A percentile compares a stretch with the other conserved stretches of the same genome.
Conservation (phyloP, 2,797 vertebrate genomes). For the Vipera ursinii region DNA sequence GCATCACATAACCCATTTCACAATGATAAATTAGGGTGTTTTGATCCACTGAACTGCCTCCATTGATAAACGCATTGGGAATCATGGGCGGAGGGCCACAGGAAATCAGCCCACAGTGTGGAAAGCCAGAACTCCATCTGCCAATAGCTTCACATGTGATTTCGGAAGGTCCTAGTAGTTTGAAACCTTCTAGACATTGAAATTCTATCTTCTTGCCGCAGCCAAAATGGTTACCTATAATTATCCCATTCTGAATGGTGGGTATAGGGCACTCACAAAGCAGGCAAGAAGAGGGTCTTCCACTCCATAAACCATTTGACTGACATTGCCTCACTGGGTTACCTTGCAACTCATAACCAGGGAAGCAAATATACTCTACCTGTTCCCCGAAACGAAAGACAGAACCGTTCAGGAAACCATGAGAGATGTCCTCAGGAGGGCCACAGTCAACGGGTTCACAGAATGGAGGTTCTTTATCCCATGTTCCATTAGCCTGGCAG, state of each 20-base stretch:
- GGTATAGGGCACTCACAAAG: slow-evolving; percentile 82
- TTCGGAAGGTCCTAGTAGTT: slow-evolving; percentile 80
- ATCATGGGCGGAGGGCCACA: slow-evolving; percentile 82
- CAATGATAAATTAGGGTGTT: slow-evolving; percentile 86
- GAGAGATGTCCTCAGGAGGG: slow-evolving; percentile 88
- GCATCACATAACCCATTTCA: slow-evolving; percentile 80
- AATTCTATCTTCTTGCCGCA: slow-evolving; percentile 81
- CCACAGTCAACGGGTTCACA: slow-evolving; percentile 84
- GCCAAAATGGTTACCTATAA: slow-evolving; percentile 75
- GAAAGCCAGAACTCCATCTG: slow-evolving; percentile 87
- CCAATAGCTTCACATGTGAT: slow-evolving; percentile 83
- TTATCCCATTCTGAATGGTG: slow-evolving; percentile 73
- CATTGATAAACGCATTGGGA: slow-evolving; percentile 81
- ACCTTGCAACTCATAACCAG: slow-evolving; percentile 84
- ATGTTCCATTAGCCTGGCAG: slow-evolving; percentile 83
- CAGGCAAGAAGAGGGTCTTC: slow-evolving; percentile 80
- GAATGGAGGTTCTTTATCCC: slow-evolving; percentile 81
- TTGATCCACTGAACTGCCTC: slow-evolving; percentile 72
- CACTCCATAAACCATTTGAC: slow-evolving; percentile 85
- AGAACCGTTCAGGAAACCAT: slow-evolving; percentile 88
- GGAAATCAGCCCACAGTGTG: slow-evolving; percentile 79
- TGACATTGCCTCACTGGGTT: slow-evolving; percentile 82
- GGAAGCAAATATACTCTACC: slow-evolving; percentile 87
- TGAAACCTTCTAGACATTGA: slow-evolving; percentile 85
- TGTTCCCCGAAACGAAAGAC: slow-evolving; percentile 81